Evolutionary conservation across 2,113 vertebrate species (phyloP).

Genomic region (Dasypus novemcinctus): DNA sequence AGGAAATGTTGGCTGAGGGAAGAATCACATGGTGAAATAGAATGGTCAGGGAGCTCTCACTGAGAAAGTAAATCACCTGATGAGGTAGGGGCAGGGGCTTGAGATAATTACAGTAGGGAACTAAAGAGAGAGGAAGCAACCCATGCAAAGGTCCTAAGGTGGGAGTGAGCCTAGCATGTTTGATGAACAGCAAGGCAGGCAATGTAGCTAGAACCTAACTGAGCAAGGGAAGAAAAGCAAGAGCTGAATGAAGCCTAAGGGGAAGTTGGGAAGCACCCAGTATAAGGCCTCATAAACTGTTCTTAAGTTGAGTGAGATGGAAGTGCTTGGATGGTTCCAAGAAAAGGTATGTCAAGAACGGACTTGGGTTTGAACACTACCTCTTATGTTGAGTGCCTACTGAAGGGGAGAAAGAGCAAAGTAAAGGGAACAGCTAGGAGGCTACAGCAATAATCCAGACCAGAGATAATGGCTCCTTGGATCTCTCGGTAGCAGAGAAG

Average conservation of each 20-base stretch:
- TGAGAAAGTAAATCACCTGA: not conserved
- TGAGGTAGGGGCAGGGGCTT: not conserved
- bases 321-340: not conserved
- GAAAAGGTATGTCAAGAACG: not conserved
- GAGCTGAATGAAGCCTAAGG: not conserved
- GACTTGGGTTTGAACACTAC: constrained; percentile 8
- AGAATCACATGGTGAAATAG: not conserved
- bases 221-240: not conserved
- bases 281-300: not conserved
- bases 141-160: not conserved
- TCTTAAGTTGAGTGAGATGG: not conserved
- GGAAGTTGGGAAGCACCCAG: not conserved
- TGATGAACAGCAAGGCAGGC: not conserved
- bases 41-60: not conserved
- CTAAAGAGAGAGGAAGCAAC: not conserved
- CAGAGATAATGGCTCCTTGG: not conserved
- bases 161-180: not conserved
- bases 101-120: not conserved
- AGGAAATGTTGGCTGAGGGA: not conserved
- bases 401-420: not conserved
- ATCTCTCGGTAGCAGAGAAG: not conserved
- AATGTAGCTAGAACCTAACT: not conserved
- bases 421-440: not conserved
- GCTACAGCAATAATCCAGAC: not conserved
- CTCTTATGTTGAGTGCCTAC: not conserved